These are phyloP conservation scores for Ornithorhynchus anatinus DNA, from an alignment of 2,113 vertebrate species.

Conservation along the genomic window DNA sequence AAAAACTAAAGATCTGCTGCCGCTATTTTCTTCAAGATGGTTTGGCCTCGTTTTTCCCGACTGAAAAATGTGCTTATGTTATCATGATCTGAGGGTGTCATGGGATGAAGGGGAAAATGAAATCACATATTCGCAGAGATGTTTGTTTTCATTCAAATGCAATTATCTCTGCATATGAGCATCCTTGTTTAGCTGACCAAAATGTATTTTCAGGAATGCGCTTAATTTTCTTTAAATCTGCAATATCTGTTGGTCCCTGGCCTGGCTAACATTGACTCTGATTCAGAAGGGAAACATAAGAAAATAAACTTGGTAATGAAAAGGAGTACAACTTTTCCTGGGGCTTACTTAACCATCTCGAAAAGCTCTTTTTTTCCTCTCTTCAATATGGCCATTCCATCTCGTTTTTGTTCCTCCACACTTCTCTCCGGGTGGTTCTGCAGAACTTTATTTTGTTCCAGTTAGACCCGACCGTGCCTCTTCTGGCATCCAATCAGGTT, in stretches of 20 bases:
- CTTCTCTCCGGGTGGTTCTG: slow-evolving; percentile 39
- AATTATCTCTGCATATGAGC: slow-evolving; percentile 48
- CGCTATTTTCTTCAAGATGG: slow-evolving; percentile 10
- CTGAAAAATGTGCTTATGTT: slow-evolving; percentile 13
- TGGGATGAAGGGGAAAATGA: slow-evolving; percentile 25
- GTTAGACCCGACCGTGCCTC: slow-evolving; percentile 56
- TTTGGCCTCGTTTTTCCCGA: slow-evolving; percentile 13
- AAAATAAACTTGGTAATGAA: slow-evolving; percentile 35
- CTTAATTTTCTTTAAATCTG: slow-evolving; percentile 37
- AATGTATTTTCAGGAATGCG: slow-evolving; percentile 35
- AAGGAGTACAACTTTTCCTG: slow-evolving; percentile 42
- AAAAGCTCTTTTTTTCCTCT: slow-evolving; percentile 31
- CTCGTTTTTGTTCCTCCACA: slow-evolving; percentile 43
- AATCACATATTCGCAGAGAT: slow-evolving; percentile 43
- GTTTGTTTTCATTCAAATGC: slow-evolving; percentile 45
- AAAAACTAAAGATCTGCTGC: slow-evolving; percentile 27
- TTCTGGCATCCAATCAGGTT: slow-evolving; percentile 54
- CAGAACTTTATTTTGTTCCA: slow-evolving; percentile 48
- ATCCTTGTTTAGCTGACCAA: slow-evolving; percentile 41
- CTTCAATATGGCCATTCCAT: slow-evolving; percentile 46
- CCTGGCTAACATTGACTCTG: not conserved
- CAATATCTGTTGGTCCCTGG: slow-evolving; percentile 1
- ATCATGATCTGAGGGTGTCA: not conserved
- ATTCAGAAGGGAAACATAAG: slow-evolving; percentile 4
- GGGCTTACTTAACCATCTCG: slow-evolving; percentile 12